Evolutionary conservation across 2,113 vertebrate species (phyloP).

Genomic region (Scophthalmus maximus): DNA sequence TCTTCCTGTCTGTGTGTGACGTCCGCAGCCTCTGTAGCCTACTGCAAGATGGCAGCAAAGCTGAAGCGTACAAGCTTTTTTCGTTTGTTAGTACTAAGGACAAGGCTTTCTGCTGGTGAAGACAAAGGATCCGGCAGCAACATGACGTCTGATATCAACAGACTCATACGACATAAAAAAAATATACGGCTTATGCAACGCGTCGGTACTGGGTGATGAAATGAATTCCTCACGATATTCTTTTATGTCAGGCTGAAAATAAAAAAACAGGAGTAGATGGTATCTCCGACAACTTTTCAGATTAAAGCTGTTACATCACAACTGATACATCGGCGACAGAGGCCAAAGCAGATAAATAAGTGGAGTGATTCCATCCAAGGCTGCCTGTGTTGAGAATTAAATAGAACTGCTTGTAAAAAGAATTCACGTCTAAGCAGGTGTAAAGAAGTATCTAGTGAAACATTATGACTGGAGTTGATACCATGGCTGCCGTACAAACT

Average conservation of each 20-base stretch:
- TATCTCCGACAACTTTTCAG: background rate
- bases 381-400: background rate
- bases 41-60: constrained; percentile 38
- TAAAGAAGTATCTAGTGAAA: too few relatives aligned
- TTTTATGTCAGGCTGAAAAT: constrained; percentile 30
- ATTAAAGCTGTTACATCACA: too few relatives aligned
- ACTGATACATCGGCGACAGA: too few relatives aligned
- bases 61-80: constrained; percentile 26
- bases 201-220: constrained; percentile 43
- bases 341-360: background rate
- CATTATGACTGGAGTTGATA: background rate
- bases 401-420: background rate
- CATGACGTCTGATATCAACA: constrained; percentile 39
- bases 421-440: too few relatives aligned
- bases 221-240: constrained; percentile 33
- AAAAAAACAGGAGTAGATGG: background rate
- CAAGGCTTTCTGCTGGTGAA: constrained; percentile 23
- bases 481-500: background rate
- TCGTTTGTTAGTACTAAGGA: background rate
- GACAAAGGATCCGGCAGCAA: constrained; percentile 44
- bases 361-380: background rate
- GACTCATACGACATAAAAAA: constrained; percentile 21
- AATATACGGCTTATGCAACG: constrained; percentile 42
- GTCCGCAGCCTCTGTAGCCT: constrained; percentile 26
- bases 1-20: constrained; percentile 38